Evolutionary conservation across 2,888 invertebrate genomes (phyloP), one percentile per base, ranked within the genome.

Genomic region (Nephrotoma guestfalica): DNA sequence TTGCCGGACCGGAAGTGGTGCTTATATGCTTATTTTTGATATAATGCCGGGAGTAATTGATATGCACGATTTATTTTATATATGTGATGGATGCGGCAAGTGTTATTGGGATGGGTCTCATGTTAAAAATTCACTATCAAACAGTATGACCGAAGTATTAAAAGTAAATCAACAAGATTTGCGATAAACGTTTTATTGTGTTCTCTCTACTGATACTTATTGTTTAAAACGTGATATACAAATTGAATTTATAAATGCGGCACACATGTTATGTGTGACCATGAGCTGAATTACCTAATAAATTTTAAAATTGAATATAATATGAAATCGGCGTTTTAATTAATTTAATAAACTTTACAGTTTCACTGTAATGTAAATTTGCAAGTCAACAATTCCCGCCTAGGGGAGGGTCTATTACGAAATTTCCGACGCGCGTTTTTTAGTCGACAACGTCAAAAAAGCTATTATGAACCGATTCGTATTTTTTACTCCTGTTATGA

Each of bases 41-140:
- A 91, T 91, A 88, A 90, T 91, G 2, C 91, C 90, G 86, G 91
- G 91, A 15, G 89, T 90, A 45, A 89, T 89, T 11, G 89, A 88
- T 86, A 87, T 86, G n/a, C 51, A 87, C 43, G 30, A 86, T 18
- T 83, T 86, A 71, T 88, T 87, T 87, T 88, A 87, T 86, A 89
- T 87, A 47, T 88, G 88, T 15, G 87, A 88, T 40, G 84, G 84
- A n/a, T 89, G 88, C 88, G 92, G 91, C 9, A 88, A 88, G 87
- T 87, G 87, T 83, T 88, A 88, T 86, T 88, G 88, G 88, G 88
- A 51, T 83, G 88, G 88, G 6, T 87, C 87, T 47, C 88, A 88
- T 87, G 85, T 88, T 18, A 87, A 87, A 13, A 86, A 85, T 85
- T 87, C 87, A 40, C n/a, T 88, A n/a, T 71, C 47, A 18, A 87